Percentiles rank a stretch among this genome's conserved stretches.
These are phyloP conservation scores for Antrozous pallidus DNA, from an alignment of 2,797 vertebrate genomes.

Conservation along the genomic window DNA sequence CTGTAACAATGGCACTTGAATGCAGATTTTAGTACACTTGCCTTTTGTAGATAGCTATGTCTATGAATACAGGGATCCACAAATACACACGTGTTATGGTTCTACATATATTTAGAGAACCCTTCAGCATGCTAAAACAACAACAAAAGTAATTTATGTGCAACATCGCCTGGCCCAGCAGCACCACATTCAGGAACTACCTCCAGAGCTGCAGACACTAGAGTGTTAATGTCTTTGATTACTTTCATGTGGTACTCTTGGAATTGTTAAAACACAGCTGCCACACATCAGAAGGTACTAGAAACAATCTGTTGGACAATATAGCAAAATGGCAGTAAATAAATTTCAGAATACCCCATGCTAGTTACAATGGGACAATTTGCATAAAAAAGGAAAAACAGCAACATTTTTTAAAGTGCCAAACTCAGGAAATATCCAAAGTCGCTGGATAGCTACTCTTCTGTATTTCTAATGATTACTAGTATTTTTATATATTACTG, in stretches of 20 bases:
- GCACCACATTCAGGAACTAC: constrained; percentile 54
- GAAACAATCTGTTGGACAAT: constrained; percentile 69
- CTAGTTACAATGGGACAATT: constrained; percentile 51
- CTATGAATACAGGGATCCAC: not conserved
- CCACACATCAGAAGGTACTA: constrained; percentile 66
- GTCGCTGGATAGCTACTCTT: constrained; percentile 1
- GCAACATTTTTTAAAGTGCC: constrained; percentile 53
- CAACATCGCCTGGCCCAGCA: not conserved
- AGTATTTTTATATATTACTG: not conserved
- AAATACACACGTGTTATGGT: not conserved
- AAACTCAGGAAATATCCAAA: constrained; percentile 57
- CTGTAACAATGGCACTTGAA: constrained; percentile 57
- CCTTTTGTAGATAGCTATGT: not conserved
- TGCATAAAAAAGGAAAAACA: constrained; percentile 50
- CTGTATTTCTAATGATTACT: not conserved
- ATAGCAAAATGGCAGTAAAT: constrained; percentile 63
- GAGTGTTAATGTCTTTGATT: constrained; percentile 71
- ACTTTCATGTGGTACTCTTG: constrained; percentile 69
- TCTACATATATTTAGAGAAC: not conserved
- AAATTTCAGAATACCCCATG: constrained; percentile 61
- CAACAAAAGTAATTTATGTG: constrained; percentile 14
- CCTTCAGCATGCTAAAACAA: not conserved
- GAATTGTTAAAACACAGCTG: constrained; percentile 69
- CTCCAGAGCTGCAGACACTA: constrained; percentile 40
- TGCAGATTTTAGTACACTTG: not conserved